A percentile compares a stretch with the other conserved stretches of the same genome.
Conservation (phyloP, 2,797 vertebrate species). For the Petrocephalus schoutedeni region DNA sequence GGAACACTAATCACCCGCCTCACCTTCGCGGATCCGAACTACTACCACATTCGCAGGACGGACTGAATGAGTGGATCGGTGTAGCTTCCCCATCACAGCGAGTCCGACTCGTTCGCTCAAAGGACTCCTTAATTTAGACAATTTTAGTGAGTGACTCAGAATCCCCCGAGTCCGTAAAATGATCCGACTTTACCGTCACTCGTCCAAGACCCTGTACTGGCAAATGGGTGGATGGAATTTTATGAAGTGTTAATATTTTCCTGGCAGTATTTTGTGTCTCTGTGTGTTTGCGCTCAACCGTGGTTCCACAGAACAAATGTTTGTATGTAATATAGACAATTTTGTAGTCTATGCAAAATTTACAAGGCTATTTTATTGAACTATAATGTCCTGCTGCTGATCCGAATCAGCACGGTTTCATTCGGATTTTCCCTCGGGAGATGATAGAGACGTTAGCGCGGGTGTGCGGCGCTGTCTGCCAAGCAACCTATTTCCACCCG, state of each 20-base stretch:
- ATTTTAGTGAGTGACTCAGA: too few relatives aligned
- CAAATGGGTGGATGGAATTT: neutral
- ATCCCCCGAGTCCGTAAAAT: too few relatives aligned
- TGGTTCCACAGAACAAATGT: neutral
- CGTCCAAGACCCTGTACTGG: neutral
- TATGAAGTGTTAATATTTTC: neutral
- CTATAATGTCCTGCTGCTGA: neutral
- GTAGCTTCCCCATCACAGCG: too few relatives aligned
- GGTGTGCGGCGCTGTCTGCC: too few relatives aligned
- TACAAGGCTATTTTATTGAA: neutral
- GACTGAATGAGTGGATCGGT: too few relatives aligned
- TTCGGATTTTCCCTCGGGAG: neutral
- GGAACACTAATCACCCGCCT: too few relatives aligned
- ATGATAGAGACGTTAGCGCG: neutral
- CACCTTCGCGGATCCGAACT: too few relatives aligned
- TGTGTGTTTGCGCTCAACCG: neutral
- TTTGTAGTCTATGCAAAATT: neutral
- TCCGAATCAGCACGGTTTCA: neutral
- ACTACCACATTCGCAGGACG: too few relatives aligned
- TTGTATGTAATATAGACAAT: neutral
- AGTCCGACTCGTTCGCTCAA: too few relatives aligned
- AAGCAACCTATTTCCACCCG: neutral
- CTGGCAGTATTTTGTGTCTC: neutral
- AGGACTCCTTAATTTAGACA: too few relatives aligned
- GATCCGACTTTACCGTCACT: too few relatives aligned